phyloP scores from a whole-genome alignment of 2,888 invertebrate genomes.

The Apotomis capreana region DNA sequence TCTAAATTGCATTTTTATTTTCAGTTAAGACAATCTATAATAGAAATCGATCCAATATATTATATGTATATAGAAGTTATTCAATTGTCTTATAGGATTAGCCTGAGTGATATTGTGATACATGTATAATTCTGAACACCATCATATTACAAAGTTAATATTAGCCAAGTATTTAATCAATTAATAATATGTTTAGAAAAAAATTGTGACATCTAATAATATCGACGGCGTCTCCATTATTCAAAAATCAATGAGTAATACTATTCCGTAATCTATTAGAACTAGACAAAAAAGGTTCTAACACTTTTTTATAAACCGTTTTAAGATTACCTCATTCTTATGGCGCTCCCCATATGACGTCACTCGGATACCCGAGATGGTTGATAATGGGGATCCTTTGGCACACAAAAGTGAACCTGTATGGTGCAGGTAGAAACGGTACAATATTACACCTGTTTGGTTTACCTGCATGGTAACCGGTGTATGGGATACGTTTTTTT shows the following conservation, averaged over 20 bases:
- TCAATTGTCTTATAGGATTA: too few species aligned
- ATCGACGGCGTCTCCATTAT: slow-evolving; percentile 48
- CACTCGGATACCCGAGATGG: slow-evolving; percentile 58
- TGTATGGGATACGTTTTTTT: slow-evolving; percentile 22
- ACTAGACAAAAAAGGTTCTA: slow-evolving; percentile 54
- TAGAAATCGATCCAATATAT: too few species aligned
- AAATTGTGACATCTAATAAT: slow-evolving; percentile 42
- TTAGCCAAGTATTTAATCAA: slow-evolving; percentile 13
- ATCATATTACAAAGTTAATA: too few species aligned
- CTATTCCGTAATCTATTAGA: slow-evolving; percentile 56
- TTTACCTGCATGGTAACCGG: slow-evolving; percentile 36
- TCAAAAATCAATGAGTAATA: slow-evolving; percentile 59
- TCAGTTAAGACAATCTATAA: too few species aligned
- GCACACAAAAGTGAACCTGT: slow-evolving; percentile 62
- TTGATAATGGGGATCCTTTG: slow-evolving; percentile 56
- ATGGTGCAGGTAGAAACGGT: slow-evolving; percentile 48
- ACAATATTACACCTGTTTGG: slow-evolving; percentile 40
- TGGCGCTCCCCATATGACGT: slow-evolving; percentile 64
- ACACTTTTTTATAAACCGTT: slow-evolving; percentile 58
- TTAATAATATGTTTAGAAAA: slow-evolving; percentile 7
- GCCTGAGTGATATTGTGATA: too few species aligned
- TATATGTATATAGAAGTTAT: too few species aligned
- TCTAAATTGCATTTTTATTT: too few species aligned
- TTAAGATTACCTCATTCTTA: slow-evolving; percentile 68
- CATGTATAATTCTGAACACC: too few species aligned